These are phyloP conservation scores for Holothuria leucospilota DNA, from an alignment of 53 echinoderm and acorn worm species.

Conservation along the genomic window DNA sequence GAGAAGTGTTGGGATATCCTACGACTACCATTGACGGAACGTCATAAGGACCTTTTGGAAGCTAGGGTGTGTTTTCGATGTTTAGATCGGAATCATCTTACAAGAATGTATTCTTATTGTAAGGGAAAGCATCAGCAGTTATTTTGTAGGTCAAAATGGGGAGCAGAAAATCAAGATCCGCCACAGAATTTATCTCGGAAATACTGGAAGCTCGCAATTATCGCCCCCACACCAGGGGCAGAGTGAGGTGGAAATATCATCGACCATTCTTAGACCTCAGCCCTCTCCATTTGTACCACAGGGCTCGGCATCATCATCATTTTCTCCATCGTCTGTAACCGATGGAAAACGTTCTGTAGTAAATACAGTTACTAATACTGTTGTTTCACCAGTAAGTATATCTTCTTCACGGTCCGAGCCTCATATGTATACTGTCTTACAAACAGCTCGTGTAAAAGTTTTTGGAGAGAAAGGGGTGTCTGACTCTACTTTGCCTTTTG, in stretches of 20 bases:
- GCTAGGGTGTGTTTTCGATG: conserved; percentile 32
- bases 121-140: conserved; percentile 44
- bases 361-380: not conserved
- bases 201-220: not conserved
- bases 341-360: not conserved
- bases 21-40: not conserved
- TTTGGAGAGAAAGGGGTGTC: conserved; percentile 26
- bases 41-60: conserved; percentile 29
- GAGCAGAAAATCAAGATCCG: too few species aligned
- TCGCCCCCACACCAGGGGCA: not conserved
- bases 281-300: conserved; percentile 32
- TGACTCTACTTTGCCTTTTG: not conserved
- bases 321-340: not conserved
- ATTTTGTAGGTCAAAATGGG: too few species aligned
- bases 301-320: not conserved
- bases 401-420: conserved; percentile 1
- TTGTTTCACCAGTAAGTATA: conserved; percentile 17
- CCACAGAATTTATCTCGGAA: conserved; percentile 4
- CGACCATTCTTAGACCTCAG: not conserved
- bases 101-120: conserved; percentile 20
- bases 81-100: conserved; percentile 3
- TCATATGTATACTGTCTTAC: conserved; percentile 22
- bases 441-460: conserved; percentile 23
- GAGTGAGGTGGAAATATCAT: not conserved
- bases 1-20: conserved; percentile 33